Percentiles rank a stretch among this genome's conserved stretches.
These are phyloP conservation scores for Xylocampa areola DNA, from an alignment of 2,888 invertebrate genomes.

Conservation along the genomic window DNA sequence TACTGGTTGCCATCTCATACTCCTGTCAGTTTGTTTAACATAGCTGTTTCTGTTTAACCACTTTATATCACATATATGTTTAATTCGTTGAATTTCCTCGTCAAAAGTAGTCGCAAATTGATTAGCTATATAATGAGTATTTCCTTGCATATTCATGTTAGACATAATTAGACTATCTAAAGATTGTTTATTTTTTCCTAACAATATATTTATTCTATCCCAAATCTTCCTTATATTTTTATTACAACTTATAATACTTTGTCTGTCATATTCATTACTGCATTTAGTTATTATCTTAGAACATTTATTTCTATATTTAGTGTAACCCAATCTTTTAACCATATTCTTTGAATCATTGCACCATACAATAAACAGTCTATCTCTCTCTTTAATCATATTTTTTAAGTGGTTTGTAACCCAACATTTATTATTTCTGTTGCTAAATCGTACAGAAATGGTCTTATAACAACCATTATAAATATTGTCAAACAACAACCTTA, in stretches of 20 bases:
- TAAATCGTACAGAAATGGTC: neutral
- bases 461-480: slow-evolving; percentile 3
- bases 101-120: too few relatives aligned
- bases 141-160: neutral
- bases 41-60: too few relatives aligned
- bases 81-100: too few relatives aligned
- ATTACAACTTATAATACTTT: too few relatives aligned
- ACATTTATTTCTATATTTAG: slow-evolving; percentile 10
- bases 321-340: slow-evolving; percentile 6
- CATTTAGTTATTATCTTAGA: neutral
- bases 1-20: too few relatives aligned
- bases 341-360: slow-evolving; percentile 2
- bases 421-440: neutral
- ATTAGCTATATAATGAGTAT: neutral
- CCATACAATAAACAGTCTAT: slow-evolving; percentile 4
- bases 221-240: too few relatives aligned
- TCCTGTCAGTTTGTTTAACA: neutral
- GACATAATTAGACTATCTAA: too few relatives aligned
- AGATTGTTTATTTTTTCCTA: too few relatives aligned
- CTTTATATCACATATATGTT: too few relatives aligned
- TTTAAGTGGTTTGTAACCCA: slow-evolving; percentile 1
- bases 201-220: too few relatives aligned
- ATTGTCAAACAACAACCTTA: neutral
- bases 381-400: neutral
- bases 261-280: neutral